Percentiles rank a stretch among this genome's conserved stretches.
Evolutionary conservation across 2,888 invertebrate genomes (phyloP).

Genomic region (Hermaeophaga mercurialis): DNA sequence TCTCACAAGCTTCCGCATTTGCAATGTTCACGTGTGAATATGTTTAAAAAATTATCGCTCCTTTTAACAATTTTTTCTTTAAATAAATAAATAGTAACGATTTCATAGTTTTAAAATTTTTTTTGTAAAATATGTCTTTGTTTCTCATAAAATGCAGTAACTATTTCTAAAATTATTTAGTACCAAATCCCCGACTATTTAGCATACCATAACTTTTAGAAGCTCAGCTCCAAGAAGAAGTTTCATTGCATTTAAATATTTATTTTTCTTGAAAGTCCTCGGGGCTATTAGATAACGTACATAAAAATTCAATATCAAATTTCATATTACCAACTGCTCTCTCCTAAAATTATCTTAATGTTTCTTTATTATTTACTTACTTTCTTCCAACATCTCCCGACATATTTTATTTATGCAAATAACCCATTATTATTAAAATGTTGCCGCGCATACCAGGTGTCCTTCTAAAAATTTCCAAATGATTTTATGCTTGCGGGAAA

Average conservation of each 20-base stretch:
- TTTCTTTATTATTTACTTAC: conserved; percentile 20
- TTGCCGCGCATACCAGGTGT: conserved; percentile 1
- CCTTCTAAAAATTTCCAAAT: neutral
- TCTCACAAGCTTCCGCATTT: too few relatives aligned
- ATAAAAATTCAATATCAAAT: conserved; percentile 18
- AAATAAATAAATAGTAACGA: too few relatives aligned
- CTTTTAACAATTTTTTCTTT: too few relatives aligned
- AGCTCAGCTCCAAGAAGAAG: neutral
- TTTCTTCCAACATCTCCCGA: conserved; percentile 6
- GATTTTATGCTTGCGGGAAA: too few relatives aligned
- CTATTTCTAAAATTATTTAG: too few relatives aligned
- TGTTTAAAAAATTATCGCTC: too few relatives aligned
- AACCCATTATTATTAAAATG: conserved; percentile 19
- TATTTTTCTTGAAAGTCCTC: conserved; percentile 7
- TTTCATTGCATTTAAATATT: conserved; percentile 17
- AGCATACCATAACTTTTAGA: too few relatives aligned
- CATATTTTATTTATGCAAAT: conserved; percentile 22
- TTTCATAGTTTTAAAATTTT: too few relatives aligned
- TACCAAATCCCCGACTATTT: too few relatives aligned
- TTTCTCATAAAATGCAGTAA: too few relatives aligned
- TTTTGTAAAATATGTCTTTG: too few relatives aligned
- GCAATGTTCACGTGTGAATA: too few relatives aligned
- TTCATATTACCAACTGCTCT: conserved; percentile 16
- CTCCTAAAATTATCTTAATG: conserved; percentile 20
- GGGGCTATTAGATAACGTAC: conserved; percentile 9